phyloP scores from a whole-genome alignment of 2,888 invertebrate species.

The Nomada goodeniana region DNA sequence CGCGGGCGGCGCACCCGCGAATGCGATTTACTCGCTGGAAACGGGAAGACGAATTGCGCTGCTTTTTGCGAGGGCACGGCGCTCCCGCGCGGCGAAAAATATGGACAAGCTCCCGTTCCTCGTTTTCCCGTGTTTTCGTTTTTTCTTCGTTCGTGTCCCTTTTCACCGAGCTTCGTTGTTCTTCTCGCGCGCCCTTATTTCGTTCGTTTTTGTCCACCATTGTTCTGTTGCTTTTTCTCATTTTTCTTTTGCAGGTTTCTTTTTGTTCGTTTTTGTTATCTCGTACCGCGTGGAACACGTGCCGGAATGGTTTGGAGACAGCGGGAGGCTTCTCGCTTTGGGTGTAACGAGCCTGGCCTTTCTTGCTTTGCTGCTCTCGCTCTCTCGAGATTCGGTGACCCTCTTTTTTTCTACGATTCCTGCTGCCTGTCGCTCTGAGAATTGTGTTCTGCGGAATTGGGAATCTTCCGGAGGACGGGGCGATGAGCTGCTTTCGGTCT shows the following conservation, averaged over 20 bases:
- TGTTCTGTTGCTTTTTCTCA: no score
- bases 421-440: background rate
- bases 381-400: background rate
- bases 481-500: no score
- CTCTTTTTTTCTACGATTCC: background rate
- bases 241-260: background rate
- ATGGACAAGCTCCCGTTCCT: slow-evolving; percentile 30
- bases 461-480: no score
- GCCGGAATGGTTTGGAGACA: background rate
- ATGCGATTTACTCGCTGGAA: slow-evolving; percentile 58
- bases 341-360: slow-evolving; percentile 5
- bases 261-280: background rate
- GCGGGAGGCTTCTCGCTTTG: background rate
- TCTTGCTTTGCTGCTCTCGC: background rate
- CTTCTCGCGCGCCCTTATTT: background rate
- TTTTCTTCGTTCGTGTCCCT: slow-evolving; percentile 9
- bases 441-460: background rate
- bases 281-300: slow-evolving; percentile 10
- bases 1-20: slow-evolving; percentile 4
- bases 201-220: background rate
- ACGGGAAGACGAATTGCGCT: slow-evolving; percentile 58
- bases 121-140: background rate
- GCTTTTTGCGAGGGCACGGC: slow-evolving; percentile 28
- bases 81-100: slow-evolving; percentile 32
- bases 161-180: background rate